Conservation (phyloP, 2,888 invertebrate genomes). For the Hirudinaria manillensis region DNA sequence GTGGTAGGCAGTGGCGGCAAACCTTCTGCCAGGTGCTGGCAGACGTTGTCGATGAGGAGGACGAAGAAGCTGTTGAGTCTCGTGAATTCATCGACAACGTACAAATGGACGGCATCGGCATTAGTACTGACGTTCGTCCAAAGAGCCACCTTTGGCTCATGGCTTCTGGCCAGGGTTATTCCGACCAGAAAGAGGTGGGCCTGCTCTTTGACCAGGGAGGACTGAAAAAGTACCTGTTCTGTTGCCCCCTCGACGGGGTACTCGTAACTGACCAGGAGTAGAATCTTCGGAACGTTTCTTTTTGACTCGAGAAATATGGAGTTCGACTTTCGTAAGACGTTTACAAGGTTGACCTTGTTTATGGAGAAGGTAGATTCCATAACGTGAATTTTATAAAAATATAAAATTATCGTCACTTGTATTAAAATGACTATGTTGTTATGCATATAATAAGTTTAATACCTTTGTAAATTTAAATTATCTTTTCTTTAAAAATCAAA, state of each 20-base stretch:
- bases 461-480: no score
- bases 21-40: neutral
- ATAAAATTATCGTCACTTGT: no score
- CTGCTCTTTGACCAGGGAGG: neutral
- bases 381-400: neutral
- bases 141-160: constrained; percentile 29
- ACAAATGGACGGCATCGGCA: constrained; percentile 28
- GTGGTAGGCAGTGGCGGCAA: neutral
- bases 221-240: no score
- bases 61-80: constrained; percentile 32
- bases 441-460: no score
- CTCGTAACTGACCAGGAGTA: constrained; percentile 28
- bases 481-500: no score
- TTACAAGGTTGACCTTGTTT: constrained; percentile 5
- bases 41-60: constrained; percentile 31
- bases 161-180: constrained; percentile 25
- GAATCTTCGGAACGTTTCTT: neutral
- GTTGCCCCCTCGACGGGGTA: constrained; percentile 4
- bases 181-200: constrained; percentile 34
- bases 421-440: no score
- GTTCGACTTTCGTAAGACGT: neutral
- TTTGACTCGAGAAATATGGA: neutral
- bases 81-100: constrained; percentile 26
- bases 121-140: constrained; percentile 23
- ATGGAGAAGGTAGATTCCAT: no score